Conservation (phyloP, 2,113 vertebrate genomes). For the Castor canadensis region DNA sequence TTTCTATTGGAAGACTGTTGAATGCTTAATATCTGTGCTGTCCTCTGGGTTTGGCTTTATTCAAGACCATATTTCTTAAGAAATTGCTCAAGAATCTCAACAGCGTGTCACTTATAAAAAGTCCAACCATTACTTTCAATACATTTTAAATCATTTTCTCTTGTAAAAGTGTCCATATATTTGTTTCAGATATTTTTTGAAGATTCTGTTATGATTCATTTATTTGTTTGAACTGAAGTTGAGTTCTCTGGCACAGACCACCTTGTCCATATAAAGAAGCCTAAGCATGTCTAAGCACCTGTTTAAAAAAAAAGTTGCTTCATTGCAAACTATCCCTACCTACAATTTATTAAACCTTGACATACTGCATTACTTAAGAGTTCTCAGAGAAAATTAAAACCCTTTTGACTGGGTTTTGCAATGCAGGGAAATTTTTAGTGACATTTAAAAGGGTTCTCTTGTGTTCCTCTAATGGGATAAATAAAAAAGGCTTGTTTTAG, state of each 20-base stretch:
- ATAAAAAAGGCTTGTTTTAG: conserved; percentile 92
- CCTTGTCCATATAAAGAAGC: not conserved
- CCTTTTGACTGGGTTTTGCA: conserved; percentile 89
- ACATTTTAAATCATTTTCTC: conserved; percentile 23
- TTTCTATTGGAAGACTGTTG: not conserved
- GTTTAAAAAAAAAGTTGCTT: conserved; percentile 66
- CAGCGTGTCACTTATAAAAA: not conserved
- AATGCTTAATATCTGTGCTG: not conserved
- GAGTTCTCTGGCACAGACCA: not conserved
- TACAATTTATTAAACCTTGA: conserved; percentile 86
- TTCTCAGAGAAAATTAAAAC: conserved; percentile 87
- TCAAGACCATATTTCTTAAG: conserved; percentile 19
- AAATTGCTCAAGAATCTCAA: conserved; percentile 30
- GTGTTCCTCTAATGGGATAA: conserved; percentile 95
- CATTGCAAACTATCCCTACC: conserved; percentile 75
- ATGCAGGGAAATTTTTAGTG: conserved; percentile 92
- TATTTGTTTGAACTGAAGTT: conserved; percentile 7
- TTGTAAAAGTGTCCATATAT: not conserved
- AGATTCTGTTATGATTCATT: not conserved
- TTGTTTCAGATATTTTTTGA: conserved; percentile 16
- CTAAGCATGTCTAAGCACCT: conserved; percentile 63
- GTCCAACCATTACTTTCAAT: conserved; percentile 1
- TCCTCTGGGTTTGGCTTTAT: not conserved
- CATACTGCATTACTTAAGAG: conserved; percentile 87
- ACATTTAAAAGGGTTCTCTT: conserved; percentile 93